Base-by-base conservation (phyloP, 2,888 invertebrate genomes). In the Phalera bucephala region DNA sequence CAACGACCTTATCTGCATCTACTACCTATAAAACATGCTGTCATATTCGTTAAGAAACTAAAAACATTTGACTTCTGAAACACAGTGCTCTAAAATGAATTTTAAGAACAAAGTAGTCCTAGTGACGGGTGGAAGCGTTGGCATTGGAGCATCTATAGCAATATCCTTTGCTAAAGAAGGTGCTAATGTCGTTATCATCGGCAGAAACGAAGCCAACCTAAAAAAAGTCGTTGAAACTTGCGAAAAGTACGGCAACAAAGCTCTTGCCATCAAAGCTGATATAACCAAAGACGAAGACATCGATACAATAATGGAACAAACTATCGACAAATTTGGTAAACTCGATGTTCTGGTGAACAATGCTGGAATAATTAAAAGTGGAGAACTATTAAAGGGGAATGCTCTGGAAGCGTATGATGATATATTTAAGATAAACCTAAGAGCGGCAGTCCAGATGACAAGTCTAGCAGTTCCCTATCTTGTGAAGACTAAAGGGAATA, bases 61-160 rank as follows among this genome's bases (percentile, higher is more conserved):
- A 3, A 17, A 17, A 17, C 5, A 17, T 17, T 17, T 5, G 17
- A 17, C 5, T 17, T 3, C 17, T 17, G 5, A 3, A 17, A 17
- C 5, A 17, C 5, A 17, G 5, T 17, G 17, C 5, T 17, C 14
- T 1, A 32, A 32, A 22, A 51, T 44, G 48, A 48, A 39, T 31
- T 48, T 45, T 8, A 25, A 15, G 9, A 40, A 40, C 8, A 48
- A 70, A 57, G 61, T 70, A 0, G 68, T 64, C 1, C 33, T 73
- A 0, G 50, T 73, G 1, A 75, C 68, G 0, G 72, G 72, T 0
- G 59, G 60, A 1, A 65, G 70, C 23, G 62, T 70, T 0, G 72
- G 72, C 1, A 71, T 75, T 3, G 75, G 75, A 1, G 75, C 68
- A 0, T 59, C 63, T 2, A 48, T 57, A 0, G 71, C 72, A 1